Percentiles rank a stretch among this genome's conserved stretches.
Evolutionary conservation across 2,113 vertebrate genomes (phyloP).

Genomic region (Microtus richardsoni): DNA sequence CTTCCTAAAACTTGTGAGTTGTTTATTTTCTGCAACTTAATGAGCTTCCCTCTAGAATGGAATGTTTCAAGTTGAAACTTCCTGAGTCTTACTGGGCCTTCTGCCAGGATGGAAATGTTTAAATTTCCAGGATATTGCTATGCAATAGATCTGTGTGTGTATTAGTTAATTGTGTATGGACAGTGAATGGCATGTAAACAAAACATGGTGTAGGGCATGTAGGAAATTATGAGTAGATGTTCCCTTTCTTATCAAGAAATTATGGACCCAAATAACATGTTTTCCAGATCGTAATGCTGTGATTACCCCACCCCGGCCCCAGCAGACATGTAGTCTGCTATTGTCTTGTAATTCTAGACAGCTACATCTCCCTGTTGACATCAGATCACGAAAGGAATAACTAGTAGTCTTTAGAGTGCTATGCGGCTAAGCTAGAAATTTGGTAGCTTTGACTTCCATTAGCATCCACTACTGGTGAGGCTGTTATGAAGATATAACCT

Average conservation of each 20-base stretch:
- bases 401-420: neutral
- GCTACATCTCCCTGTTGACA: no score
- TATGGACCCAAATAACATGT: neutral
- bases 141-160: neutral
- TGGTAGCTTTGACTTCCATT: neutral
- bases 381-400: neutral
- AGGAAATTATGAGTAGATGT: neutral
- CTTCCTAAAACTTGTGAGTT: neutral
- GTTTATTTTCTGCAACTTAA: neutral
- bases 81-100: neutral
- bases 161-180: neutral
- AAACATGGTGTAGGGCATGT: neutral
- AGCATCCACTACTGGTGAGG: neutral
- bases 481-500: neutral
- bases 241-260: conserved; percentile 3
- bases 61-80: neutral
- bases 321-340: no score
- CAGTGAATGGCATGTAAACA: conserved; percentile 3
- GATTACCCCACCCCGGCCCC: neutral
- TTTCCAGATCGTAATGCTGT: neutral
- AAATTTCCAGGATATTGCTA: neutral
- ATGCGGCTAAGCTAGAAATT: neutral
- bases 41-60: neutral
- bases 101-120: neutral
- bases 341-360: neutral